Evolutionary conservation across 2,888 invertebrate genomes (phyloP), one percentile per base, ranked within the genome.

Genomic region (Endotricha flammealis): DNA sequence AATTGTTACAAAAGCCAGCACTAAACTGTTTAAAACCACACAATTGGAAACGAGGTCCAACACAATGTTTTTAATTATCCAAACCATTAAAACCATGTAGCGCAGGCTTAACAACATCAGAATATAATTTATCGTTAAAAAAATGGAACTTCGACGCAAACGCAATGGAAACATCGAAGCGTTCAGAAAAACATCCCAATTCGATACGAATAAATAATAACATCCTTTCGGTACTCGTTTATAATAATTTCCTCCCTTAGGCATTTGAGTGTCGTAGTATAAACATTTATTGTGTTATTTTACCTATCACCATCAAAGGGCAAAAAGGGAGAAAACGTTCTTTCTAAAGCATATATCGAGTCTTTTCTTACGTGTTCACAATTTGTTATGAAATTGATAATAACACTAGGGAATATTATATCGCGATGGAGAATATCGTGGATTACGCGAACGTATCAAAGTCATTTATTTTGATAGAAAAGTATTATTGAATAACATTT

Each of bases 211-310:
- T 31, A 31, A 31, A 31, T 17, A 31, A 17, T 8, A 31, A 20
- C 8, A 4, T 17, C 10, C n/a, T 30, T 30, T 31, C 22, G 36
- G 31, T 33, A 44, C 47, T 46, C 49, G 44, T 35, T 48, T 47
- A 48, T 50, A 54, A 53, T 59, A 53, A 60, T 60, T 46, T 44
- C 46, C 44, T 38, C 48, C 53, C 53, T 20, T 27, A 32, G 52
- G 45, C 55, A 47, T 61, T 64, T 57, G 53, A 51, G 54, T 48
- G 57, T 64, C 54, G 57, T 57, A 50, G 48, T 51, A 58, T 64
- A 67, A 59, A 51, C 53, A 57, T 66, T 66, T 67, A 70, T 72
- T 72, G 57, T 70, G 64, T 72, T 67, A 65, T 64, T 53, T 56
- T 66, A 67, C 63, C 58, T 55, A 61, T 51, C 63, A 64, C 53